These are phyloP conservation scores for Piprites chloris DNA, from an alignment of 2,113 vertebrate species.

Conservation along the genomic window DNA sequence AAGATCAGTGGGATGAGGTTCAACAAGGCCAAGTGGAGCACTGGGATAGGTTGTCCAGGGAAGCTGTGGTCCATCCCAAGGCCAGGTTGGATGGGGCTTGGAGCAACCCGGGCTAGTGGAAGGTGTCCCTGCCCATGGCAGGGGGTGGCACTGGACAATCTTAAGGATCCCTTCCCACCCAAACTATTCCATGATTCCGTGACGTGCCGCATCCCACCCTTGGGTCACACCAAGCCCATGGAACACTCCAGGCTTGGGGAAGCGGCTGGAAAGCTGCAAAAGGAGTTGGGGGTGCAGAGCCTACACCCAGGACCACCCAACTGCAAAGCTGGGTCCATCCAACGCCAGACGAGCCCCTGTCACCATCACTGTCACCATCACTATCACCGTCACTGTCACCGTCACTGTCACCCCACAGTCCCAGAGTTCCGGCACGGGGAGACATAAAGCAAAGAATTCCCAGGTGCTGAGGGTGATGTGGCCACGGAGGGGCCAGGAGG, in stretches of 20 bases:
- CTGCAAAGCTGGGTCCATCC: background rate
- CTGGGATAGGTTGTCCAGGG: background rate
- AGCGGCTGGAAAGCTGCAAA: background rate
- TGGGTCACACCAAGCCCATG: background rate
- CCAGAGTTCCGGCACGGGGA: accelerated
- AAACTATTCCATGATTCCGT: background rate
- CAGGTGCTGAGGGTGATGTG: accelerated
- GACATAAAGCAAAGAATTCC: background rate
- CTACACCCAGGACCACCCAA: background rate
- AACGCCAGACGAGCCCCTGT: background rate
- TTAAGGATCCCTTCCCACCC: background rate
- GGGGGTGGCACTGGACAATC: background rate
- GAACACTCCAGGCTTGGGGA: background rate
- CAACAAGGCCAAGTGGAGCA: background rate
- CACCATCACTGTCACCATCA: background rate
- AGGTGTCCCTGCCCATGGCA: background rate
- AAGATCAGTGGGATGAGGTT: background rate
- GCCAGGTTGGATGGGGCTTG: background rate
- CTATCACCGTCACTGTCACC: background rate
- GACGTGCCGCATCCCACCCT: background rate
- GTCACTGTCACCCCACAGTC: background rate
- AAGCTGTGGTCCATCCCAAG: background rate
- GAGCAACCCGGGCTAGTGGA: background rate
- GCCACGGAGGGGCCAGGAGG: background rate
- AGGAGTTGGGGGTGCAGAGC: background rate